Base-by-base conservation (phyloP, 2,888 invertebrate species). In the Griposia aprilina region DNA sequence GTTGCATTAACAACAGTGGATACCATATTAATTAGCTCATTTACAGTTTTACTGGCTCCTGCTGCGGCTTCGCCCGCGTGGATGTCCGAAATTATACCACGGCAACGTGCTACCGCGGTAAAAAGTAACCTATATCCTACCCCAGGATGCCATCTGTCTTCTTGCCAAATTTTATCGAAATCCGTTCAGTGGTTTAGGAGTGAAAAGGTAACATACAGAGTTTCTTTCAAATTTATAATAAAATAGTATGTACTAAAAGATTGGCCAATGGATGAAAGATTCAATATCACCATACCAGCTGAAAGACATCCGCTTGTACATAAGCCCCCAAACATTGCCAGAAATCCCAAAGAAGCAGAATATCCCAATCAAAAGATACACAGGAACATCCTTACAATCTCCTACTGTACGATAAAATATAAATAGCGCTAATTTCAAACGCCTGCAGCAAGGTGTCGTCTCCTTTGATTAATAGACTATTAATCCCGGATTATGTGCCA, bases 381-480 rank as follows among this genome's bases (percentile, higher is more conserved):
- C 13, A 4, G 15, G 26, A 45, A 75, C 26, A 80, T 67, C 62
- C 62, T 72, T 23, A 70, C 76, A 57, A 59, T 73, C 30, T 60
- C 41, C 69, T 70, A 67, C 69, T 41, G 50, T 72, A 62, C 74
- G 63, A 65, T 65, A 76, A 77, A 76, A 78, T 74, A 85, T 87
- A 82, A 88, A 88, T 87, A 89, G 79, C 68, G 69, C 81, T 81
- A 84, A 91, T 92, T 91, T 89, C 86, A 88, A 90, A 91, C 91
- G 90, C 90, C 90, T 86, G 88, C 84, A 88, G 91, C 90, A 91
- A 87, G 88, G 85, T 92, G 92, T 93, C 93, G 89, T 90, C 86
- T 85, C 81, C 84, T 82, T 90, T 93, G 93, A 94, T 92, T 93
- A 94, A 94, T 94, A 87, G 91, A 80, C 85, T 90, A 93, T 92